Percentiles rank a stretch among this genome's conserved stretches.
phyloP scores from a whole-genome alignment of 2,797 vertebrate genomes.

The Echiichthys vipera region DNA sequence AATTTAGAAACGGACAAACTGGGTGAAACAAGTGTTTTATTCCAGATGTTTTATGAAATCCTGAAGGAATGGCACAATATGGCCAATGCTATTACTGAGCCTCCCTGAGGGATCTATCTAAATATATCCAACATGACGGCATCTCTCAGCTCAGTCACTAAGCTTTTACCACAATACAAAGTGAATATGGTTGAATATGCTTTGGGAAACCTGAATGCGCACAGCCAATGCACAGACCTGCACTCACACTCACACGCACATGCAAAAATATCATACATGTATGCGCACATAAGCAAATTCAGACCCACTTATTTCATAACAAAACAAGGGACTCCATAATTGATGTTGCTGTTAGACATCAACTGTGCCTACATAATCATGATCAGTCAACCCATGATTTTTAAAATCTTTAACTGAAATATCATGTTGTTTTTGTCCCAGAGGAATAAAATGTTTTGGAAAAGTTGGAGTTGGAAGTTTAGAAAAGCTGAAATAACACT shows the following conservation, averaged over 20 bases:
- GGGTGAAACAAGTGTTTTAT: background rate
- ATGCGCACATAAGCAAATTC: background rate
- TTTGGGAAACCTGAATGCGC: constrained; percentile 1
- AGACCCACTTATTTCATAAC: background rate
- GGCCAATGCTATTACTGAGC: constrained; percentile 50
- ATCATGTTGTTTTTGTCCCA: background rate
- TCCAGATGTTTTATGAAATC: constrained; percentile 25
- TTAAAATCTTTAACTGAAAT: background rate
- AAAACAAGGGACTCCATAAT: background rate
- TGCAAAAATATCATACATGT: background rate
- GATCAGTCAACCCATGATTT: background rate
- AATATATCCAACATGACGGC: constrained; percentile 70
- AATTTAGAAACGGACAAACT: background rate
- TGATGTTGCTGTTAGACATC: background rate
- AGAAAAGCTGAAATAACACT: background rate
- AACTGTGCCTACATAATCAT: constrained; percentile 2
- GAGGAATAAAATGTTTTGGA: background rate
- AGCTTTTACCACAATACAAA: constrained; percentile 42
- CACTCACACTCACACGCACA: background rate
- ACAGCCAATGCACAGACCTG: constrained; percentile 2
- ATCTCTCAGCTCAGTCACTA: constrained; percentile 51
- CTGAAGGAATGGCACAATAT: constrained; percentile 48
- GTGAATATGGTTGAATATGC: constrained; percentile 16
- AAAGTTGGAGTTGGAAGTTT: background rate
- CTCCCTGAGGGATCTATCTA: constrained; percentile 53